Conservation (phyloP, 2,797 vertebrate species). For the Falco columbarius region DNA sequence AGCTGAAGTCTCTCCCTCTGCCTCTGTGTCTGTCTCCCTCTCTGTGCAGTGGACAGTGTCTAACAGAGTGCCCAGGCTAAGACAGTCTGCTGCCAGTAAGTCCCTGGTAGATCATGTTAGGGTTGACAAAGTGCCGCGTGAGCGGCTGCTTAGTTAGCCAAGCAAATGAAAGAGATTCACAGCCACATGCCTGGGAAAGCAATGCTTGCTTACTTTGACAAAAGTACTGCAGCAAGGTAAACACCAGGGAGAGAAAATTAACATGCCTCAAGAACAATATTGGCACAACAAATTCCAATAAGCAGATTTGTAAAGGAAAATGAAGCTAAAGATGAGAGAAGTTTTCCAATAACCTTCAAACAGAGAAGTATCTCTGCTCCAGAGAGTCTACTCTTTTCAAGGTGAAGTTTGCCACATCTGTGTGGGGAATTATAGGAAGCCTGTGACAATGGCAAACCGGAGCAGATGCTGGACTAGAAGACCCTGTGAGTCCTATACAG, state of each 20-base stretch:
- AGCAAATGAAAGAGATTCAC: not conserved
- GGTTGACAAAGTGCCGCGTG: not conserved
- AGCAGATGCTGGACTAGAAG: not conserved
- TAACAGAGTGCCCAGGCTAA: not conserved
- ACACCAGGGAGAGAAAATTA: not conserved
- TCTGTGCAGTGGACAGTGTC: not conserved
- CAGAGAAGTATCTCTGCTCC: not conserved
- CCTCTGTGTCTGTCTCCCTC: not conserved
- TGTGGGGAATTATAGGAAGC: not conserved
- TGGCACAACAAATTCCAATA: not conserved
- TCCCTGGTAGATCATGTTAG: not conserved
- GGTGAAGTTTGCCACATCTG: not conserved
- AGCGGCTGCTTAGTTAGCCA: not conserved
- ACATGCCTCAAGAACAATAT: not conserved
- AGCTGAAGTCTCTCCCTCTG: not conserved
- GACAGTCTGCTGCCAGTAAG: not conserved
- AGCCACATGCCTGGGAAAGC: not conserved
- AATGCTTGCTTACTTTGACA: not conserved
- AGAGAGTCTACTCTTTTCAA: not conserved
- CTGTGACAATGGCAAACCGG: not conserved
- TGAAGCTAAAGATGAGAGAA: not conserved
- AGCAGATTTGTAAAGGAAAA: not conserved
- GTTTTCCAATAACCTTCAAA: not conserved
- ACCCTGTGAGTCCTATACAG: not conserved
- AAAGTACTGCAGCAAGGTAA: not conserved